phyloP scores from a whole-genome alignment of 1,140 invertebrate genomes.

The Thaumatotibia leucotreta region DNA sequence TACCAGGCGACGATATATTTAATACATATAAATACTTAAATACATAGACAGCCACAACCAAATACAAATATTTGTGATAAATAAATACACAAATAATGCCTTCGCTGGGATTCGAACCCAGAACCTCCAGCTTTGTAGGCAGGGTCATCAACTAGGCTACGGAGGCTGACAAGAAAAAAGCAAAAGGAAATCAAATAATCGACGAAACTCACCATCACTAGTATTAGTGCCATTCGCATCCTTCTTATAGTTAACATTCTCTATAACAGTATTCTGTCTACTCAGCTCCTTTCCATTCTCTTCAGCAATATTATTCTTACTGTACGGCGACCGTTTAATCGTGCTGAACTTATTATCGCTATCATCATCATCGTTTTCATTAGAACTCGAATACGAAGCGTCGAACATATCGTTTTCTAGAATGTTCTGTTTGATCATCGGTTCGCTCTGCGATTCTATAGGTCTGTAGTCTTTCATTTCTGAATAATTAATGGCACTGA shows the following conservation, averaged over 20 bases:
- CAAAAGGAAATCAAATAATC: background rate
- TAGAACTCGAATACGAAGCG: conserved; percentile 71
- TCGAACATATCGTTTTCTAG: conserved; percentile 75
- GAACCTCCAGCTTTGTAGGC: too few species aligned
- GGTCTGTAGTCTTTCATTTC: conserved; percentile 44
- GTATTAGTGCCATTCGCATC: conserved; percentile 62
- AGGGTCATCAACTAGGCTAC: too few species aligned
- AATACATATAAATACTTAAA: too few species aligned
- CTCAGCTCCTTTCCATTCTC: conserved; percentile 53
- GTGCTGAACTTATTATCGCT: conserved; percentile 82
- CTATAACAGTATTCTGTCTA: conserved; percentile 73
- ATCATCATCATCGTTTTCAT: conserved; percentile 79
- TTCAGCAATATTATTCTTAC: conserved; percentile 69
- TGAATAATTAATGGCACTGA: conserved; percentile 52
- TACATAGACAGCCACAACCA: too few species aligned
- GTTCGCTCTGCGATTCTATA: conserved; percentile 56
- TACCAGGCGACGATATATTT: too few species aligned
- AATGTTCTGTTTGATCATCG: conserved; percentile 75
- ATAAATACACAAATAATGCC: too few species aligned
- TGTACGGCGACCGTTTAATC: conserved; percentile 82
- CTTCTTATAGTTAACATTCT: conserved; percentile 70
- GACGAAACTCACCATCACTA: conserved; percentile 50
- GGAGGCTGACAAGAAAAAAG: too few species aligned
- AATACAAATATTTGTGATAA: too few species aligned
- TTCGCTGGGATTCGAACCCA: too few species aligned